Conservation (phyloP, 2,113 vertebrate species). For the Sceloporus undulatus region DNA sequence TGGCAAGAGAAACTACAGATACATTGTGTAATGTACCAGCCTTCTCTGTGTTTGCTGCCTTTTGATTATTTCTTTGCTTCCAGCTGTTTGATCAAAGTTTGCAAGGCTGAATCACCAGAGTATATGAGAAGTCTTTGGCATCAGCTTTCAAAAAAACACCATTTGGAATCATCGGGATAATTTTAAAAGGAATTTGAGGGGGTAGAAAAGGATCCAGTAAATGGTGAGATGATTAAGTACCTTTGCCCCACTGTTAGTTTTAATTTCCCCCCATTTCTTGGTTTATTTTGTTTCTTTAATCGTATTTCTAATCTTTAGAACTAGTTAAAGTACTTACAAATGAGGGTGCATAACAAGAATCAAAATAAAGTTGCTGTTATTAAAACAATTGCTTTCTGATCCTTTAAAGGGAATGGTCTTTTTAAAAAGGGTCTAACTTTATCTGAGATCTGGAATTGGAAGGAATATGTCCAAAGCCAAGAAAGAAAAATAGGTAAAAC, state of each 20-base stretch:
- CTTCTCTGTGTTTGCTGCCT: background rate
- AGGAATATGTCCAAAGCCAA: background rate
- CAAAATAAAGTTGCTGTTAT: background rate
- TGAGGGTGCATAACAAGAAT: background rate
- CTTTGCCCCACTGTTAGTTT: background rate
- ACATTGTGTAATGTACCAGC: slow-evolving; percentile 16
- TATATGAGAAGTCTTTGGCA: slow-evolving; percentile 23
- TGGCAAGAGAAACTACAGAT: background rate
- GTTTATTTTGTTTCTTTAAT: background rate
- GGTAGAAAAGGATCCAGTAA: background rate
- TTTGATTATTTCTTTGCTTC: background rate
- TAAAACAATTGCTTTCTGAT: background rate
- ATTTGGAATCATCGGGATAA: background rate
- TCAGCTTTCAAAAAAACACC: background rate
- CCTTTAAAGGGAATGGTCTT: background rate
- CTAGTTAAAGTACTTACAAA: background rate
- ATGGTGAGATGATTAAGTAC: background rate
- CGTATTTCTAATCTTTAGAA: background rate
- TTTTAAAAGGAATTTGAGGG: background rate
- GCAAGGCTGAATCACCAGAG: background rate
- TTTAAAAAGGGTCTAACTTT: background rate
- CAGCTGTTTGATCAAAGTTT: slow-evolving; percentile 17
- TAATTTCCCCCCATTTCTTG: background rate
- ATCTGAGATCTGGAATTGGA: background rate
- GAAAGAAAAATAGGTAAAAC: background rate